Evolutionary conservation across 2,797 vertebrate genomes (phyloP), one percentile per base, ranked within the genome.

Genomic region (Dicrostonyx torquatus): DNA sequence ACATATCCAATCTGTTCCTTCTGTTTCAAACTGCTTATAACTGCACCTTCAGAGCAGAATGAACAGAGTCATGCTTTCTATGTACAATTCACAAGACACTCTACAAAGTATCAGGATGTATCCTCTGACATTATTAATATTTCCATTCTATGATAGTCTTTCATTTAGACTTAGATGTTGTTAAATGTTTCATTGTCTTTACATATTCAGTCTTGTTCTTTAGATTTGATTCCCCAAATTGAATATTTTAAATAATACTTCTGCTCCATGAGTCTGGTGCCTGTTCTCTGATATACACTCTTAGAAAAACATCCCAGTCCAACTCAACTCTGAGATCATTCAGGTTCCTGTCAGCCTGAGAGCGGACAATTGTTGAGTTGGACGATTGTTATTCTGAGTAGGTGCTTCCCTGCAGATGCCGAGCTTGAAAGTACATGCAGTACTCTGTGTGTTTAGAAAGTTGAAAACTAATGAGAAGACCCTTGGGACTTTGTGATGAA

Each of bases 91-190:
- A 43, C 12, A 40, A 60, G 29, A 5, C 4, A 5, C 1, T 20
- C 17, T 60, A 6, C 18, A 9, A 11, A 2, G 5, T 10, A 10
- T 0, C 11, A 15, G 37, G 12, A 15, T 29, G 75, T 50, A 0
- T 60, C 12, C 34, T 66, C 20, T 55, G 43, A 12, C 2, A 70
- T 20, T 24, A 15, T 26, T 86, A 3, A 79, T 73, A 8, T 75
- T 45, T 43, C 62, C n/a, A 72, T 72, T 68, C 90, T 66, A 13
- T 60, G 4, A 15, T 40, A 10, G 68, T 82, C 13, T 26, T 66
- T 17, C 24, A 40, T 31, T 18, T 11, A 87, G 60, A 87, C 24
- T 13, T 68, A 3, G 6, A 62, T 40, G 75, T 45, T 85, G 6
- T 43, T 73, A 77, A 89, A 45, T 37, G 6, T 76, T 92, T 82